These are phyloP conservation scores for Lynx canadensis DNA, from an alignment of 2,113 vertebrate genomes.

Conservation along the genomic window DNA sequence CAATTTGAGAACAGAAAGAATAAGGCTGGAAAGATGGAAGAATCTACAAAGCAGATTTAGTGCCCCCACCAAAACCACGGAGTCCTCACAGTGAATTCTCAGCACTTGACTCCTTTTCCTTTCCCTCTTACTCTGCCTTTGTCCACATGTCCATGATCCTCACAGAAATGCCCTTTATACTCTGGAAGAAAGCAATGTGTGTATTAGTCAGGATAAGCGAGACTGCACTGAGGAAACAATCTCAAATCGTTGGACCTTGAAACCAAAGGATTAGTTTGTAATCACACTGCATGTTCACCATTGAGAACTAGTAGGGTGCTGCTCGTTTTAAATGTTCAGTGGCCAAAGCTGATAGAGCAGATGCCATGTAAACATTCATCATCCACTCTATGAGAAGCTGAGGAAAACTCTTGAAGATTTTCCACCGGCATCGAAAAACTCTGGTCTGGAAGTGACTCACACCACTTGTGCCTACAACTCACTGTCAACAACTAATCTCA, in stretches of 20 bases:
- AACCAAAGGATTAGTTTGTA: neutral
- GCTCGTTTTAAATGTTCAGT: neutral
- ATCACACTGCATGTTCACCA: neutral
- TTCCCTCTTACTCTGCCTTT: neutral
- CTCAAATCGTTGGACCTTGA: neutral
- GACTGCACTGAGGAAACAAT: neutral
- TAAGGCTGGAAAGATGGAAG: neutral
- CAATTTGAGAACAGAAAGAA: neutral
- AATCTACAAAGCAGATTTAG: neutral
- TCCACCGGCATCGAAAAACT: neutral
- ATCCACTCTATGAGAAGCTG: neutral
- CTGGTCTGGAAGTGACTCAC: neutral
- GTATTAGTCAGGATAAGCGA: neutral
- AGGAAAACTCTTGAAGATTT: neutral
- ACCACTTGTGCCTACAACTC: neutral
- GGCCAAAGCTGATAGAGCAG: neutral
- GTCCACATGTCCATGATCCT: neutral
- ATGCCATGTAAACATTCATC: neutral
- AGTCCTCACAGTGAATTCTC: neutral
- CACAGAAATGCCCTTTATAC: neutral
- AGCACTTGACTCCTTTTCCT: neutral
- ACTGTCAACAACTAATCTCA: neutral
- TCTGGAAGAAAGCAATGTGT: neutral
- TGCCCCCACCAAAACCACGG: neutral
- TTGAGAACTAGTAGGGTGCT: neutral